phyloP scores from a whole-genome alignment of 2,888 invertebrate genomes.

The Mactromeris polynyma region DNA sequence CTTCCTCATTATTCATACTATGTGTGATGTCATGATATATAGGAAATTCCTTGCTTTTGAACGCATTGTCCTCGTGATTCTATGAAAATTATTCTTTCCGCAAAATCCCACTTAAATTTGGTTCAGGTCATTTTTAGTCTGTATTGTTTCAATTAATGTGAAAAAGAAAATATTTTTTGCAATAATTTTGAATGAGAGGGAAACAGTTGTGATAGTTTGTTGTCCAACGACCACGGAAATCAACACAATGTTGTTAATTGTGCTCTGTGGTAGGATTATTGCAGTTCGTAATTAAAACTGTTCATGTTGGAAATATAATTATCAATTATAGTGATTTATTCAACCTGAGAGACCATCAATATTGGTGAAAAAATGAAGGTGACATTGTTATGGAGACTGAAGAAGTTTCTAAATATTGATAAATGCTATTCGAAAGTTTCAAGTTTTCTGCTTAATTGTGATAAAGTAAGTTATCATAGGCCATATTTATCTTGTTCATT shows the following conservation, averaged over 20 bases:
- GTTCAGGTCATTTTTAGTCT: too few species aligned
- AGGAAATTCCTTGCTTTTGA: too few species aligned
- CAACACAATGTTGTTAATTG: not conserved
- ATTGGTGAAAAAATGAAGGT: not conserved
- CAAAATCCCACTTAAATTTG: too few species aligned
- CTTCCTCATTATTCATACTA: too few species aligned
- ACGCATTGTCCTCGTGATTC: too few species aligned
- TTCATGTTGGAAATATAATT: not conserved
- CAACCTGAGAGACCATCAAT: not conserved
- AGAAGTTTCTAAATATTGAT: not conserved
- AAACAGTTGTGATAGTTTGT: not conserved
- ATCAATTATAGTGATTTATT: not conserved
- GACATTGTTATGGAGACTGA: not conserved
- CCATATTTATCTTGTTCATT: too few species aligned
- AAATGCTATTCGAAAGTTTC: slow-evolving; percentile 1
- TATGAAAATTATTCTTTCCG: too few species aligned
- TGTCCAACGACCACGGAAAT: not conserved
- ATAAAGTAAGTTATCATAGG: not conserved
- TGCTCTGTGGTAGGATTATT: not conserved
- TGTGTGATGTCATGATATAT: too few species aligned
- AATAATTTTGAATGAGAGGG: not conserved
- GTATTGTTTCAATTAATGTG: too few species aligned
- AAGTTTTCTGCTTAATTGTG: not conserved
- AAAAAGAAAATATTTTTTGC: not conserved
- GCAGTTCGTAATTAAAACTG: slow-evolving; percentile 1